phyloP scores from a whole-genome alignment of 1,140 invertebrate genomes.

The Yoshiicerus persimilis region DNA sequence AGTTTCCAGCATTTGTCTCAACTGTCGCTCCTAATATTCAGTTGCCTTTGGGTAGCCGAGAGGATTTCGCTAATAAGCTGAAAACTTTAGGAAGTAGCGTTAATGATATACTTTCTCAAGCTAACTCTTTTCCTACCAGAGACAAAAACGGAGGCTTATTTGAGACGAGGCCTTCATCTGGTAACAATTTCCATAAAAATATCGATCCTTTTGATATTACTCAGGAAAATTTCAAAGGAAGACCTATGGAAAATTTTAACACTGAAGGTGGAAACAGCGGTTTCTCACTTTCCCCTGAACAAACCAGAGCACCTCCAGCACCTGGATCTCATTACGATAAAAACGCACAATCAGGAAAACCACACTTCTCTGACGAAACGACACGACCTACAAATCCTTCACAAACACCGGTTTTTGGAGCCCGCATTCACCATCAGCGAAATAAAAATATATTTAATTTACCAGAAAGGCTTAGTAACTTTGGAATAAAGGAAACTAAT shows the following conservation, averaged over 20 bases:
- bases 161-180: neutral
- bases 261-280: too few relatives aligned
- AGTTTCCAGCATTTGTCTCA: neutral
- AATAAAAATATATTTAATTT: constrained; percentile 1
- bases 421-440: neutral
- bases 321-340: neutral
- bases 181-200: constrained; percentile 1
- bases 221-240: neutral
- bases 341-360: neutral
- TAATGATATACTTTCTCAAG: neutral
- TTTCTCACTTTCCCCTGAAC: too few relatives aligned
- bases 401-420: neutral
- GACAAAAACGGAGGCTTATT: neutral
- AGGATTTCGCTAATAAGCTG: neutral
- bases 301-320: neutral
- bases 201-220: neutral
- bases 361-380: neutral
- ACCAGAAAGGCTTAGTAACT: neutral
- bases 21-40: neutral
- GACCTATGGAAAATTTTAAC: neutral
- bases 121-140: neutral
- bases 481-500: neutral
- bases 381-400: neutral
- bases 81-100: neutral
- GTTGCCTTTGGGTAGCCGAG: neutral